Evolutionary conservation across 2,797 vertebrate genomes (phyloP).

Genomic region (Somateria mollissima): DNA sequence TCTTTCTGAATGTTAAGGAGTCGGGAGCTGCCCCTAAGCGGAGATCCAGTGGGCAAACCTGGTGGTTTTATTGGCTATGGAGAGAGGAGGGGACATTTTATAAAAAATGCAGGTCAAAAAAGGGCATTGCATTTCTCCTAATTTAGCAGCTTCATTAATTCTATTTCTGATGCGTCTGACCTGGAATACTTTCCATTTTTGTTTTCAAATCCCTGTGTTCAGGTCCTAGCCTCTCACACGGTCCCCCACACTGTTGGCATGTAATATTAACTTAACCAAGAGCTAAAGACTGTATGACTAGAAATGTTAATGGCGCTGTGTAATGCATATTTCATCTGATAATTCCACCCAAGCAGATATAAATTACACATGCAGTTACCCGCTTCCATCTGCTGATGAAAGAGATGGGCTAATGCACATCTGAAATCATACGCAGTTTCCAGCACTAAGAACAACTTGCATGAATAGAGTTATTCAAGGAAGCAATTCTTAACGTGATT

Average conservation of each 20-base stretch:
- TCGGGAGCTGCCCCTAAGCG: neutral
- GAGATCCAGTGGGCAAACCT: neutral
- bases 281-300: constrained; percentile 42
- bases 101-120: neutral
- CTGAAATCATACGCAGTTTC: constrained; percentile 56
- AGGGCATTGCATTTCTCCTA: neutral
- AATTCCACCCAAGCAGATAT: constrained; percentile 68
- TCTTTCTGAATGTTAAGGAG: neutral
- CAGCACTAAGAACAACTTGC: constrained; percentile 51
- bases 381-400: constrained; percentile 73
- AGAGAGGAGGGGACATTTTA: neutral
- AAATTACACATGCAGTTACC: constrained; percentile 69
- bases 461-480: constrained; percentile 56
- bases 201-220: constrained; percentile 2
- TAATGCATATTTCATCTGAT: constrained; percentile 68
- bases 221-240: neutral
- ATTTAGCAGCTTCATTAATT: constrained; percentile 42
- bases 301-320: constrained; percentile 37
- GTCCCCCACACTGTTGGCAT: constrained; percentile 12
- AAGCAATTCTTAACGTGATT: constrained; percentile 70
- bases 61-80: neutral
- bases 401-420: constrained; percentile 53
- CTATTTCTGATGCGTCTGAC: constrained; percentile 31
- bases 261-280: constrained; percentile 24
- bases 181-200: constrained; percentile 43